Conservation (phyloP, 2,113 vertebrate genomes). For the Antigone vipio region DNA sequence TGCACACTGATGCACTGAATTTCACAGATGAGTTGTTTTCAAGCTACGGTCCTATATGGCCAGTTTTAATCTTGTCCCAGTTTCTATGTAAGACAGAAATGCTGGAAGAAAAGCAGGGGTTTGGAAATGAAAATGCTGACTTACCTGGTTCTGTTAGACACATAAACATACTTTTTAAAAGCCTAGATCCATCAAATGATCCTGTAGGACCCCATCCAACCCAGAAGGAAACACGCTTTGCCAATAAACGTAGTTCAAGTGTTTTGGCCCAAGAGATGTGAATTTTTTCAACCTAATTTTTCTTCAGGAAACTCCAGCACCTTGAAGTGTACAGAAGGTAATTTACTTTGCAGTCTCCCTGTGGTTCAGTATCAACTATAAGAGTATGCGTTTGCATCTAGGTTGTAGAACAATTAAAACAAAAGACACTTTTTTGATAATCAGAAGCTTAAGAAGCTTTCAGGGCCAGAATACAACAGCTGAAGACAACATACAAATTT, state of each 20-base stretch:
- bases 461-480: background rate
- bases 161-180: background rate
- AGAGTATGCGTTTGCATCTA: background rate
- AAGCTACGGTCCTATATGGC: background rate
- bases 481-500: background rate
- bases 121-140: background rate
- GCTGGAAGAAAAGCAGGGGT: background rate
- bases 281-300: constrained; percentile 12
- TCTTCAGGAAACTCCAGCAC: constrained; percentile 15
- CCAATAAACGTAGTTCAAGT: constrained; percentile 13
- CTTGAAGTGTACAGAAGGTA: constrained; percentile 4
- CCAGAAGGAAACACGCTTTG: constrained; percentile 30
- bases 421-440: background rate
- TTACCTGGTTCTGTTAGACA: background rate
- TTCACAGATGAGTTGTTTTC: background rate
- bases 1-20: background rate
- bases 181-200: background rate
- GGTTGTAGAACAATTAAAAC: background rate
- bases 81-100: background rate
- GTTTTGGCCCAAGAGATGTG: background rate
- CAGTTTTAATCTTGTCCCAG: background rate
- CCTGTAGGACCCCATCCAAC: background rate
- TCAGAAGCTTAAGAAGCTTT: background rate
- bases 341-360: background rate
- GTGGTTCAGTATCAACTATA: background rate